Percentiles rank a stretch among this genome's conserved stretches.
These are phyloP conservation scores for Centroberyx gerrardi DNA, from an alignment of 2,797 vertebrate species.

Conservation along the genomic window DNA sequence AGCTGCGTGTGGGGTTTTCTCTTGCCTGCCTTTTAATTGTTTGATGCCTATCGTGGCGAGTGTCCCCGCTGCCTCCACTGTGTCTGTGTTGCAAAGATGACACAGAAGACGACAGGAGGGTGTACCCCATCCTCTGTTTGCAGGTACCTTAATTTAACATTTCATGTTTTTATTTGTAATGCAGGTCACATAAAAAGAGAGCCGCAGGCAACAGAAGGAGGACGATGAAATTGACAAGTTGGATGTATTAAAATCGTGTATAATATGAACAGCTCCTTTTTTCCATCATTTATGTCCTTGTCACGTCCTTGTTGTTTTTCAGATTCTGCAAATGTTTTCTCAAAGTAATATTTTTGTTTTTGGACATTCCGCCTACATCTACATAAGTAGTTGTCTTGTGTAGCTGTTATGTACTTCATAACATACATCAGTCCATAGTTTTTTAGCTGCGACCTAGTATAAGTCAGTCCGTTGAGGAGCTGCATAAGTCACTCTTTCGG, in stretches of 20 bases:
- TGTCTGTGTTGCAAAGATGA: conserved; percentile 58
- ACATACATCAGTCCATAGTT: background rate
- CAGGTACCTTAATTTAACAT: conserved; percentile 44
- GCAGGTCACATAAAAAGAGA: conserved; percentile 24
- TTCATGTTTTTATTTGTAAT: conserved; percentile 43
- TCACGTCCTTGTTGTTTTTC: conserved; percentile 5
- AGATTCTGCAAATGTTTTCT: background rate
- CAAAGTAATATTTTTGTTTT: background rate
- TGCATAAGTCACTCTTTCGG: no score
- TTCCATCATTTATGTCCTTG: conserved; percentile 32
- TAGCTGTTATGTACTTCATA: background rate
- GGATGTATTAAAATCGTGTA: conserved; percentile 15
- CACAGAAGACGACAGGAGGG: conserved; percentile 38
- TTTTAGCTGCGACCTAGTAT: no score
- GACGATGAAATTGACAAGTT: background rate
- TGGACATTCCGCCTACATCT: no score
- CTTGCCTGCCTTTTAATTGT: conserved; percentile 67
- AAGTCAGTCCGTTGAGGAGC: no score
- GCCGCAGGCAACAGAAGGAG: conserved; percentile 22
- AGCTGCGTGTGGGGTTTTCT: conserved; percentile 41
- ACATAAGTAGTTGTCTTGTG: background rate
- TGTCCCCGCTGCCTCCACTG: conserved; percentile 25
- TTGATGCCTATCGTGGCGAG: conserved; percentile 57
- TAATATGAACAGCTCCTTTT: conserved; percentile 5
- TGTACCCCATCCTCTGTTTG: background rate